A percentile compares a stretch with the other conserved stretches of the same genome.
These are phyloP conservation scores for Odontomyia ornata DNA, from an alignment of 2,888 invertebrate genomes.

Conservation along the genomic window DNA sequence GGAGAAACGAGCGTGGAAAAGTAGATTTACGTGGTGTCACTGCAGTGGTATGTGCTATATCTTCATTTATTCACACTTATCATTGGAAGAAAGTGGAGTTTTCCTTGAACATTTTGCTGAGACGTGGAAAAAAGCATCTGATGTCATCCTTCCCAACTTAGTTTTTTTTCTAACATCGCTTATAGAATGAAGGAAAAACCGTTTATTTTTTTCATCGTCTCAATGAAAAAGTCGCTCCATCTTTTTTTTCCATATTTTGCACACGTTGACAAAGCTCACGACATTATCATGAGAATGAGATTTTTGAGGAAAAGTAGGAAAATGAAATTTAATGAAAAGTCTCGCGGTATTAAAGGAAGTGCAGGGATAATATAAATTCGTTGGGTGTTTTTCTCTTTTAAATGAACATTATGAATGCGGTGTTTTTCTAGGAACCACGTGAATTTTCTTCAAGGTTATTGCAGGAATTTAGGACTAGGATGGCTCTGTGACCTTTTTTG, in stretches of 20 bases:
- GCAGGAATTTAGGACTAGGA: background rate
- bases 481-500: no score
- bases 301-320: background rate
- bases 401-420: background rate
- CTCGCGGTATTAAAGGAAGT: background rate
- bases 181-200: no score
- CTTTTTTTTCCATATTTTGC: background rate
- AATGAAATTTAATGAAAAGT: conserved; percentile 1
- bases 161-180: background rate
- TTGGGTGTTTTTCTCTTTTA: no score
- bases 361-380: background rate
- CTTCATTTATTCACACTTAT: conserved; percentile 5
- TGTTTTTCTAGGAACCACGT: background rate
- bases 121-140: background rate
- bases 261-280: background rate
- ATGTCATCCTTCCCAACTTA: background rate
- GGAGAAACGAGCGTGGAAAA: background rate
- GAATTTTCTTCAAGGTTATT: background rate
- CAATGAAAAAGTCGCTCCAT: no score
- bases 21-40: background rate
- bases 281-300: background rate
- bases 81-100: background rate
- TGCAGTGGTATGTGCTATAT: background rate
- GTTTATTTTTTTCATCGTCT: no score
- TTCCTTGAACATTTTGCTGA: background rate